Base-by-base conservation (phyloP, 2,113 vertebrate species). In the Rhynchopsitta pachyrhyncha region DNA sequence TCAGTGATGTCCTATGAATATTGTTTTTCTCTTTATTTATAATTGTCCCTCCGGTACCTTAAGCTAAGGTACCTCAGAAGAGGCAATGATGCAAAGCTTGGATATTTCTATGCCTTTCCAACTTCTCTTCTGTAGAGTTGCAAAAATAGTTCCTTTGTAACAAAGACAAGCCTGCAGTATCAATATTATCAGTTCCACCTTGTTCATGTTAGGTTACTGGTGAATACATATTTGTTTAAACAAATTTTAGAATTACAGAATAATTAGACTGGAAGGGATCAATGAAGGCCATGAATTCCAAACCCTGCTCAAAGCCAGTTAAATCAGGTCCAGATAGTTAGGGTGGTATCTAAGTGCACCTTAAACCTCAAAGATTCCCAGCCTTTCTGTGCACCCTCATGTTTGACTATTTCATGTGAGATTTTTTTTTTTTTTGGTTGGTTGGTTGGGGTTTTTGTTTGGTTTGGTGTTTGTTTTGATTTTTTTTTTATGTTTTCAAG, bases 381-480 rank as follows among this genome's bases (percentile, higher is more conserved):
- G 5, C 7, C 13, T 63, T 16, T 73, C 63, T 44, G 7, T 4
- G 8, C 2, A 86, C 16, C 37, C 17, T 81, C 20, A 27, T 53
- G 7, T 82, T 82, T 75, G 33, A 41, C 5, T 9, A 27, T 1
- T 6, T 35, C 6, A 5, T 25, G 35, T 83, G 11, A 0, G 31
- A 20, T 13, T 33, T 20, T 33, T 33, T 59, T n/a, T 14, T 35
- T n/a, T 14, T n/a, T 35, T 59, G 33, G 14, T n/a, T 35, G 13
- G 8, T 59, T 59, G 57, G 13, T 59, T n/a, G 22, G 6, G 5
- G 1, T 0, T 28, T 57, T 52, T 8, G 13, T n/a, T 1, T 77
- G 19, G 28, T 62, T 49, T 63, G 20, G 33, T n/a, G 55, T 59
- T 59, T 59, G 20, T n/a, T 59, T 59, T 41, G n/a, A 5, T 57